Evolutionary conservation across 2,113 vertebrate genomes (phyloP).

Genomic region (Sprattus sprattus): DNA sequence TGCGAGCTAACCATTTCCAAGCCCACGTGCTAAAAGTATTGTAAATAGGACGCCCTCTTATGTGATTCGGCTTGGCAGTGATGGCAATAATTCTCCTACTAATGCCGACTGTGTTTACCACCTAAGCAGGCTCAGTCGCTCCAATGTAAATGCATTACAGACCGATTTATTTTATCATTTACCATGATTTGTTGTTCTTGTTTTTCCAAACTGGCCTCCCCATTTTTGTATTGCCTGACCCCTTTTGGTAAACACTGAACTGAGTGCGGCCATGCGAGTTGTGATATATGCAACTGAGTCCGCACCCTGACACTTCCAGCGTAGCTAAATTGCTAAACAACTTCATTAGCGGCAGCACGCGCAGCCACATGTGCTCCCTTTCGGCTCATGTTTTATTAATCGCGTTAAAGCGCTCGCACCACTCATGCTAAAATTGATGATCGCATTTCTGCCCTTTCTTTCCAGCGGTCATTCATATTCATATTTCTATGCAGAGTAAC

Average conservation of each 20-base stretch:
- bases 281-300: not conserved
- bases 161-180: not conserved
- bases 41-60: not conserved
- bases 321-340: conserved; percentile 14
- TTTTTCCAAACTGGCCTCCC: not conserved
- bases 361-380: not conserved
- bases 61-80: not conserved
- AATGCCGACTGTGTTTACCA: not conserved
- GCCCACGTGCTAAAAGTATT: not conserved
- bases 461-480: conserved; percentile 21
- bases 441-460: not conserved
- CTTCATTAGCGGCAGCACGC: conserved; percentile 15
- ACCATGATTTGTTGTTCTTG: no score
- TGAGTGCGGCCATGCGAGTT: not conserved
- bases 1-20: not conserved
- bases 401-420: not conserved
- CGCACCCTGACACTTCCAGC: not conserved
- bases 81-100: not conserved
- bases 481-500: conserved; percentile 29
- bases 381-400: conserved; percentile 27
- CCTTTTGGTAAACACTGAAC: not conserved
- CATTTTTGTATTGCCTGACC: not conserved
- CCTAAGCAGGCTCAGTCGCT: not conserved
- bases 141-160: not conserved
- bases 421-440: conserved; percentile 15